Conservation (phyloP, 2,113 vertebrate genomes). For the Nibea albiflora region DNA sequence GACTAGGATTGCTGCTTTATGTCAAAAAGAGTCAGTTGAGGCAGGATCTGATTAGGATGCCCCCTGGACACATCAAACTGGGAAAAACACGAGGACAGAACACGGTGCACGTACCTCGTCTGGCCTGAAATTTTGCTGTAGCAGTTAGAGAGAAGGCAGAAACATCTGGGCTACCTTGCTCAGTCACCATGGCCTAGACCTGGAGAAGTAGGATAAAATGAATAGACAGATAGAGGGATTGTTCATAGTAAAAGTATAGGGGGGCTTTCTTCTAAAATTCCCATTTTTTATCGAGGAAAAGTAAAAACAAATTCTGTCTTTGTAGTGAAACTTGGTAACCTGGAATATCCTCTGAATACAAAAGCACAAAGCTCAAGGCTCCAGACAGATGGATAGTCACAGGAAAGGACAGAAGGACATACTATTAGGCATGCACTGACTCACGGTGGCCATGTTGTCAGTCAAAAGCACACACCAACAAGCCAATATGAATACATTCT, state of each 20-base stretch:
- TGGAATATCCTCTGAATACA: slow-evolving; percentile 36
- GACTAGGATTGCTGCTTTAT: not conserved
- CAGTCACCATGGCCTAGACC: not conserved
- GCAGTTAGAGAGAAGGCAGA: slow-evolving; percentile 15
- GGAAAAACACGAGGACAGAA: slow-evolving; percentile 13
- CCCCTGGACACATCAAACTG: slow-evolving; percentile 1
- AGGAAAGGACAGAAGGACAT: slow-evolving; percentile 44
- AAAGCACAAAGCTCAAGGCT: slow-evolving; percentile 29
- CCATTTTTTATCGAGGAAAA: not conserved
- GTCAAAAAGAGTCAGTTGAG: not conserved
- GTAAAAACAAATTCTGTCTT: too few relatives aligned
- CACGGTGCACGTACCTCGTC: slow-evolving; percentile 20
- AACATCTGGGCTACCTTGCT: slow-evolving; percentile 23
- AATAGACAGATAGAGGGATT: slow-evolving; percentile 8
- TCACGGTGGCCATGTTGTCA: slow-evolving; percentile 58
- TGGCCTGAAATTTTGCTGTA: not conserved
- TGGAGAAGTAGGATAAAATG: not conserved
- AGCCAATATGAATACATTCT: slow-evolving; percentile 28
- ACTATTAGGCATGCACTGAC: slow-evolving; percentile 51
- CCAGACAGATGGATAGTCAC: slow-evolving; percentile 53
- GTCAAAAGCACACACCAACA: slow-evolving; percentile 51
- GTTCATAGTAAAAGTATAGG: not conserved
- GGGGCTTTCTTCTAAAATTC: not conserved
- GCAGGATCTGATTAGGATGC: not conserved
- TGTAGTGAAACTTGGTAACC: slow-evolving; percentile 6